Percentiles rank a stretch among this genome's conserved stretches.
Conservation (phyloP, 2,797 vertebrate genomes). For the Melanotaenia maccullochi region DNA sequence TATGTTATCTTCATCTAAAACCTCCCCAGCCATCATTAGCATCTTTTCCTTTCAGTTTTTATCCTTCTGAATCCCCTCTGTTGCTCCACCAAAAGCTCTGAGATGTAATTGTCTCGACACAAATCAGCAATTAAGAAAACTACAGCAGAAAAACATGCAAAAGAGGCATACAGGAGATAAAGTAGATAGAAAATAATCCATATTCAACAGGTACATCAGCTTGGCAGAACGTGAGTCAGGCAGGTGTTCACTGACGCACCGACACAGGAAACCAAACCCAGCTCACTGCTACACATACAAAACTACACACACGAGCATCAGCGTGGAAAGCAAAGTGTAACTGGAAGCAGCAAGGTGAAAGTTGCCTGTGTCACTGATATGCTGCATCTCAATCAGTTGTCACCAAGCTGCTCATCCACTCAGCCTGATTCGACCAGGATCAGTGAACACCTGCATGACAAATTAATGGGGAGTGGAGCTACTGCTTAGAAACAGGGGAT, state of each 20-base stretch:
- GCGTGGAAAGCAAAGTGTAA: slow-evolving; percentile 58
- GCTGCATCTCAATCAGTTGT: slow-evolving; percentile 56
- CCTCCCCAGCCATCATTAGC: neutral
- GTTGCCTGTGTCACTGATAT: slow-evolving; percentile 68
- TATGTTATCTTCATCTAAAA: slow-evolving; percentile 10
- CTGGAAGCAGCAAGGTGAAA: slow-evolving; percentile 71
- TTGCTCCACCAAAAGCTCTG: neutral
- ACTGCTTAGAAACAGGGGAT: neutral
- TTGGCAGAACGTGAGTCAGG: slow-evolving; percentile 14
- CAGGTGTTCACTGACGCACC: slow-evolving; percentile 42
- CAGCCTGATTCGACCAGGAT: slow-evolving; percentile 49
- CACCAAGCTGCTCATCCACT: slow-evolving; percentile 45
- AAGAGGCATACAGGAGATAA: neutral
- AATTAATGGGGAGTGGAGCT: slow-evolving; percentile 48
- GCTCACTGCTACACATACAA: slow-evolving; percentile 27
- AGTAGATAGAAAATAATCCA: slow-evolving; percentile 7
- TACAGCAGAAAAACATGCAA: neutral
- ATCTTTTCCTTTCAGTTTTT: neutral
- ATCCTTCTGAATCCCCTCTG: neutral
- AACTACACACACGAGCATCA: slow-evolving; percentile 25
- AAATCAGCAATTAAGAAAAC: neutral
- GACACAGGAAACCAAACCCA: slow-evolving; percentile 66
- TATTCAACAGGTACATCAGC: slow-evolving; percentile 11
- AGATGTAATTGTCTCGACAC: neutral
- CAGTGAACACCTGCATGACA: slow-evolving; percentile 57